These are phyloP conservation scores for Pasiphila rectangulata DNA, from an alignment of 2,888 invertebrate species.

Conservation along the genomic window DNA sequence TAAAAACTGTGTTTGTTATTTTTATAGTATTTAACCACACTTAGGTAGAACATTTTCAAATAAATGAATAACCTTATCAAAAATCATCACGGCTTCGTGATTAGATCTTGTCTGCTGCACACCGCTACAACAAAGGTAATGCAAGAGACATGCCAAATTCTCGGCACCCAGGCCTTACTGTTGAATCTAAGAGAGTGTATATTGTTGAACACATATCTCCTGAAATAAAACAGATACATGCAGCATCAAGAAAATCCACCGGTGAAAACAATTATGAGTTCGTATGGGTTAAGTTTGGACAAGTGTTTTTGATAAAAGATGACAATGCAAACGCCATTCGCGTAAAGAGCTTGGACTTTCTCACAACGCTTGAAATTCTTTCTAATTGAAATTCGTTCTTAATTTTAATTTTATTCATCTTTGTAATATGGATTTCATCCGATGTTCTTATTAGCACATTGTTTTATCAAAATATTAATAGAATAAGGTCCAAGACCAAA, in stretches of 20 bases:
- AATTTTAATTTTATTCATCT: too few species aligned
- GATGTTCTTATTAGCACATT: too few species aligned
- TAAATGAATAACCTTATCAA: too few species aligned
- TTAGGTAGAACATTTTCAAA: too few species aligned
- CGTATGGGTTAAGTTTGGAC: background rate
- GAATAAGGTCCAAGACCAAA: background rate
- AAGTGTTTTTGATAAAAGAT: background rate
- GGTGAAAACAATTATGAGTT: background rate
- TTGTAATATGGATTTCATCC: too few species aligned
- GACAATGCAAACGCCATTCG: background rate
- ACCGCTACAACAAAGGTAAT: slow-evolving; percentile 15
- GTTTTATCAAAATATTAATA: background rate
- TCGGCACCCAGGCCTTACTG: background rate
- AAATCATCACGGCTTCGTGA: slow-evolving; percentile 7
- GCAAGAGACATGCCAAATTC: background rate
- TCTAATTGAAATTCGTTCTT: too few species aligned
- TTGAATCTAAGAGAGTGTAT: background rate
- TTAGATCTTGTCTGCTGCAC: slow-evolving; percentile 5
- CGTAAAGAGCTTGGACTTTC: background rate
- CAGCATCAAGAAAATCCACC: background rate
- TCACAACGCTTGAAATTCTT: background rate
- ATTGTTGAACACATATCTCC: background rate
- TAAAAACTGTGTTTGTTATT: too few species aligned
- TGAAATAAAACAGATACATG: background rate
- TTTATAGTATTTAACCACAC: too few species aligned